These are phyloP conservation scores for Prosopocoilus inquinatus DNA, from an alignment of 2,888 invertebrate species.

Conservation along the genomic window DNA sequence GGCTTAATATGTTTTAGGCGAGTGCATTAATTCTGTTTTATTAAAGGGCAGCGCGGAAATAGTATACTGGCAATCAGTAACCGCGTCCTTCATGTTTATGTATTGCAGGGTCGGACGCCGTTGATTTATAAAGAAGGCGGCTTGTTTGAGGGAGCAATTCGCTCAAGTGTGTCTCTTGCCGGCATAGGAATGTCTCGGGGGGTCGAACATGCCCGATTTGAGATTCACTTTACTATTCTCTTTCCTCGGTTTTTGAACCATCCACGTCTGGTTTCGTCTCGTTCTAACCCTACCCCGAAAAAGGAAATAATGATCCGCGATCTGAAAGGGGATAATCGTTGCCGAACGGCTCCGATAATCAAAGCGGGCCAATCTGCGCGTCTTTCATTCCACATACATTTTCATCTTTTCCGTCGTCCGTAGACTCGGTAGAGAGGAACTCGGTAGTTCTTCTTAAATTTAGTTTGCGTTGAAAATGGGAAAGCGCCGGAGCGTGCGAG, in stretches of 20 bases:
- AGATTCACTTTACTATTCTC: constrained; percentile 28
- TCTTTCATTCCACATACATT: constrained; percentile 16
- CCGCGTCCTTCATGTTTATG: constrained; percentile 18
- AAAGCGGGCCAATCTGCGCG: constrained; percentile 28
- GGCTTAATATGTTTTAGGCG: no score
- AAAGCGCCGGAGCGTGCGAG: constrained; percentile 41
- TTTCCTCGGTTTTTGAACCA: constrained; percentile 23
- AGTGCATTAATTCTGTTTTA: not conserved
- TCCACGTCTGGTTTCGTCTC: constrained; percentile 26
- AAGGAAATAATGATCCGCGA: constrained; percentile 33
- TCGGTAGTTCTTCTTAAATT: constrained; percentile 48
- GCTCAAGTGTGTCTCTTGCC: constrained; percentile 9
- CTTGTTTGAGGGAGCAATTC: not conserved
- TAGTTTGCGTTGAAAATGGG: constrained; percentile 46
- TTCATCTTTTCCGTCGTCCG: constrained; percentile 37
- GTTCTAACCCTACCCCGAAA: constrained; percentile 24
- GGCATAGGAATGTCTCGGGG: constrained; percentile 23
- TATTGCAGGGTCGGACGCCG: constrained; percentile 14
- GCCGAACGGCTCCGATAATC: constrained; percentile 39
- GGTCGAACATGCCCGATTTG: constrained; percentile 29
- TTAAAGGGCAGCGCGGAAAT: constrained; percentile 9
- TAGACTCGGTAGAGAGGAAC: constrained; percentile 38
- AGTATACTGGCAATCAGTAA: constrained; percentile 6
- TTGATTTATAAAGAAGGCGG: constrained; percentile 17
- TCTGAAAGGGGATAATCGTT: constrained; percentile 35